Evolutionary conservation across 2,888 invertebrate species (phyloP).

Genomic region (Drosophila hamatofila): DNA sequence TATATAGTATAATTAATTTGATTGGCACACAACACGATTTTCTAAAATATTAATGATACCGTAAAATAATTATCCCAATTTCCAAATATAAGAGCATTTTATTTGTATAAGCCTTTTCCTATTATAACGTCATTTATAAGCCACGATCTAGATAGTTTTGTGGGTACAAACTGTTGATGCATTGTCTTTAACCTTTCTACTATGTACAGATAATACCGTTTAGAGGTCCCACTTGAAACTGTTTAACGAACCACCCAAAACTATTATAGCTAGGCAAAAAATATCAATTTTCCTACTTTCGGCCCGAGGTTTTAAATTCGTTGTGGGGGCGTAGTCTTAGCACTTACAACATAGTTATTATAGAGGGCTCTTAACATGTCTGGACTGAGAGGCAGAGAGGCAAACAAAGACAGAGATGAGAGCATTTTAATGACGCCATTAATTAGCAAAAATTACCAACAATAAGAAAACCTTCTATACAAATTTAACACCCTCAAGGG

Average conservation of each 20-base stretch:
- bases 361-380: conserved; percentile 42
- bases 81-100: neutral
- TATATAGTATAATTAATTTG: no score
- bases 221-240: conserved; percentile 34
- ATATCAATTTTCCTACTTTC: conserved; percentile 2
- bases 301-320: conserved; percentile 7
- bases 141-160: neutral
- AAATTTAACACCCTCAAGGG: conserved; percentile 50
- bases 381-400: neutral
- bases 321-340: conserved; percentile 52
- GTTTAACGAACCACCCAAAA: conserved; percentile 57
- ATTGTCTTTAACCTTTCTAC: neutral
- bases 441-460: conserved; percentile 76
- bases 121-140: neutral
- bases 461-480: conserved; percentile 53
- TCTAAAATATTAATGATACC: no score
- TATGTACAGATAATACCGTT: neutral
- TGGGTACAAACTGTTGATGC: conserved; percentile 8
- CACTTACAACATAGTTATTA: conserved; percentile 76
- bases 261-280: conserved; percentile 4
- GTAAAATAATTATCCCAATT: neutral
- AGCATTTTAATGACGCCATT: conserved; percentile 72
- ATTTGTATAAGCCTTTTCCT: no score
- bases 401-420: conserved; percentile 8
- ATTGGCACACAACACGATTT: no score